phyloP scores from a whole-genome alignment of 2,113 vertebrate species.

The Pelodiscus sinensis region DNA sequence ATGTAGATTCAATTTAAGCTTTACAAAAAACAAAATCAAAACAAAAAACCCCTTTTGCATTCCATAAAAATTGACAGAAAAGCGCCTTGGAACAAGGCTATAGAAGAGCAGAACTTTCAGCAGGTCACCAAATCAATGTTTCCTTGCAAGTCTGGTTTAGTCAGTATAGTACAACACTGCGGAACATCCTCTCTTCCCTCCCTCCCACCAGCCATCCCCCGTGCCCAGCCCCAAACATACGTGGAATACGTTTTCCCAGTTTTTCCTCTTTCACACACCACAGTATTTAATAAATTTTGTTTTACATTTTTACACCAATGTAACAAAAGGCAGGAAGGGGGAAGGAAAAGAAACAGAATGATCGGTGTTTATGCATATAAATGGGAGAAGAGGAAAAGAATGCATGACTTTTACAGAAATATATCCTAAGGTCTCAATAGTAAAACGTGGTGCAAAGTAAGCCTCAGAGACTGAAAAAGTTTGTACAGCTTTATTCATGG shows the following conservation, averaged over 20 bases:
- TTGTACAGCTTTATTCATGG: conserved; percentile 81
- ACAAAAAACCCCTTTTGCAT: conserved; percentile 79
- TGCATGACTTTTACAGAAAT: conserved; percentile 68
- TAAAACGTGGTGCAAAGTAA: conserved; percentile 76
- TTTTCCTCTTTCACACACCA: conserved; percentile 81
- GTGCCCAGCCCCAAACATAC: conserved; percentile 73
- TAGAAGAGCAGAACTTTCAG: conserved; percentile 65
- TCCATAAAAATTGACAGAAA: conserved; percentile 84
- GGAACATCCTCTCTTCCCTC: conserved; percentile 43
- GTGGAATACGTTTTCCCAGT: conserved; percentile 76
- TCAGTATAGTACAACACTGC: conserved; percentile 23
- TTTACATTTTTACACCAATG: conserved; percentile 87
- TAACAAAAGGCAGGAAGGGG: conserved; percentile 78
- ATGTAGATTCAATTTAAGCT: conserved; percentile 84
- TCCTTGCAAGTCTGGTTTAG: conserved; percentile 45
- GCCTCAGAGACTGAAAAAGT: conserved; percentile 76
- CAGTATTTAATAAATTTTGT: conserved; percentile 83
- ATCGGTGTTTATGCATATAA: conserved; percentile 66
- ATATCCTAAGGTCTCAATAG: conserved; percentile 43
- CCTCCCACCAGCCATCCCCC: conserved; percentile 41
- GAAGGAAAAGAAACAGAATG: conserved; percentile 57
- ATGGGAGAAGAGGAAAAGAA: conserved; percentile 19
- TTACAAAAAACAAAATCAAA: conserved; percentile 82
- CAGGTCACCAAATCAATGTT: conserved; percentile 41
- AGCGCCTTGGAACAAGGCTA: conserved; percentile 70